Percentiles rank a stretch among this genome's conserved stretches.
Evolutionary conservation across 2,113 vertebrate species (phyloP).

Genomic region (Stegostoma tigrinum): DNA sequence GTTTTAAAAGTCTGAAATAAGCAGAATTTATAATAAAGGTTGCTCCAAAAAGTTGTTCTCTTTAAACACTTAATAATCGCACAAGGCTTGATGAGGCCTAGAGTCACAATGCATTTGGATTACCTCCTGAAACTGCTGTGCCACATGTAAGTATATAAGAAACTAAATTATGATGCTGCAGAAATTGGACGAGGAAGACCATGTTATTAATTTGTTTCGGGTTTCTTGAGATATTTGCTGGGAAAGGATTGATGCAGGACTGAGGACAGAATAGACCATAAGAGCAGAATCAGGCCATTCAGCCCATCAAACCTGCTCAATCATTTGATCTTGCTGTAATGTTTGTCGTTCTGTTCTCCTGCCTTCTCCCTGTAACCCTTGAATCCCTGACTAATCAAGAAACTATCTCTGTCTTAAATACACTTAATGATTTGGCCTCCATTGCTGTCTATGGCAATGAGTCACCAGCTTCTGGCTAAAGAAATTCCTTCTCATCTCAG

Average conservation of each 20-base stretch:
- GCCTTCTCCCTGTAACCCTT: no score
- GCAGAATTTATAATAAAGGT: conserved; percentile 56
- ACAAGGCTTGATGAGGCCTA: background rate
- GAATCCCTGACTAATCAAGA: no score
- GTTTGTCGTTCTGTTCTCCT: no score
- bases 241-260: background rate
- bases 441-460: no score
- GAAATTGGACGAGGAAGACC: background rate
- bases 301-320: no score
- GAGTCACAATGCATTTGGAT: background rate
- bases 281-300: no score
- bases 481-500: no score
- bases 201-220: background rate
- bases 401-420: no score
- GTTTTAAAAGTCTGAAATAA: conserved; percentile 58
- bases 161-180: background rate
- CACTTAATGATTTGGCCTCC: no score
- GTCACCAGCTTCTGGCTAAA: no score
- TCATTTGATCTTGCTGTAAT: no score
- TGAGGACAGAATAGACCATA: background rate
- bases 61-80: background rate
- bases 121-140: background rate
- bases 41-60: conserved; percentile 29
- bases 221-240: background rate
- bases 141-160: background rate